These are phyloP conservation scores for Mobula hypostoma DNA, from an alignment of 2,113 vertebrate genomes.

Conservation along the genomic window DNA sequence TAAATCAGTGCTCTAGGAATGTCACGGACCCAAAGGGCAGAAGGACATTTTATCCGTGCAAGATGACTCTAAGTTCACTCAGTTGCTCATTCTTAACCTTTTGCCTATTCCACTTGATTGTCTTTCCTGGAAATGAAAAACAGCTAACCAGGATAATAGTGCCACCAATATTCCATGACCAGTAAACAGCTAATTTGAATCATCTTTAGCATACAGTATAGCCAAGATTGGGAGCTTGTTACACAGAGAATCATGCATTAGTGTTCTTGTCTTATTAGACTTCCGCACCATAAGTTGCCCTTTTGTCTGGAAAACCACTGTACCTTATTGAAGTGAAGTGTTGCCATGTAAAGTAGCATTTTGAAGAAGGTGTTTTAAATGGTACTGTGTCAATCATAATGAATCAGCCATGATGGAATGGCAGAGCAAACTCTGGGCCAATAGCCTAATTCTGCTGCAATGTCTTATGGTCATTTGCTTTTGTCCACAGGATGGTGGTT, in stretches of 20 bases:
- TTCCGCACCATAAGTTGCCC: background rate
- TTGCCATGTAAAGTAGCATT: background rate
- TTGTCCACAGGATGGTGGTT: slow-evolving; percentile 69
- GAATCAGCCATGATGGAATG: no score
- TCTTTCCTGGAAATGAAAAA: background rate
- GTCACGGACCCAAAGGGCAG: background rate
- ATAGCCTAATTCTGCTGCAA: no score
- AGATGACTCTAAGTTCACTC: background rate
- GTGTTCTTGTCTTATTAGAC: background rate
- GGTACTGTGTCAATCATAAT: no score
- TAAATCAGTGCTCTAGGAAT: no score
- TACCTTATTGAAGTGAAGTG: background rate
- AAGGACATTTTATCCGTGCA: no score
- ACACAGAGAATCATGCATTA: background rate
- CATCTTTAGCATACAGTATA: background rate
- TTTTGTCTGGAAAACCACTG: background rate
- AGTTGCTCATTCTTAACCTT: background rate
- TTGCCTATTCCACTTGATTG: no score
- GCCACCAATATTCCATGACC: background rate
- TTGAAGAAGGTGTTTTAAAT: background rate
- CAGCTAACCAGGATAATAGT: background rate
- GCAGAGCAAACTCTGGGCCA: no score
- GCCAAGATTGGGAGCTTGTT: background rate
- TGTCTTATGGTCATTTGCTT: background rate
- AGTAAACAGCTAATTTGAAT: background rate